Evolutionary conservation across 2,888 invertebrate species (phyloP).

Genomic region (Erynnis tages): DNA sequence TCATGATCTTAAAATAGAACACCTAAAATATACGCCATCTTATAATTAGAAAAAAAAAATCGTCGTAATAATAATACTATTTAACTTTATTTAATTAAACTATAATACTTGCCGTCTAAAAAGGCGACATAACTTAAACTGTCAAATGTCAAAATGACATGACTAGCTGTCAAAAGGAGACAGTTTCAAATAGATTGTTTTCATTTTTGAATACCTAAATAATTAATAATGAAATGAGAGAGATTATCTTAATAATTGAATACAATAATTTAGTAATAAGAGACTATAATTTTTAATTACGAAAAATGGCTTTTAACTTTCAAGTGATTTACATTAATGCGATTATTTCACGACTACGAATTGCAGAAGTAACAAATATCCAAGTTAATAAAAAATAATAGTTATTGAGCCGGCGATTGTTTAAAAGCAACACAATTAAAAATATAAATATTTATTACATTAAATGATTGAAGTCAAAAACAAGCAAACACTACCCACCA

Average conservation of each 20-base stretch:
- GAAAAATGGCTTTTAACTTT: too few species aligned
- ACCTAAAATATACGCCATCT: slow-evolving; percentile 78
- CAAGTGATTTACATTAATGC: too few species aligned
- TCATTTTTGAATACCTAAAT: slow-evolving; percentile 6
- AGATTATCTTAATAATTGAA: not conserved
- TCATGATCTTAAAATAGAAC: slow-evolving; percentile 74
- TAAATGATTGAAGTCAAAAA: slow-evolving; percentile 9
- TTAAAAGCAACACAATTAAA: slow-evolving; percentile 53
- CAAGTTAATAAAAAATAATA: too few species aligned
- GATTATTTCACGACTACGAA: too few species aligned
- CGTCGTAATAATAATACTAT: slow-evolving; percentile 60
- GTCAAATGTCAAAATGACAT: slow-evolving; percentile 64
- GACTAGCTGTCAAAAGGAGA: slow-evolving; percentile 61
- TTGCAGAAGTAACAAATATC: too few species aligned
- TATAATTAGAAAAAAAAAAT: slow-evolving; percentile 59
- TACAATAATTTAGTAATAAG: too few species aligned
- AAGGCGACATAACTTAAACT: slow-evolving; percentile 47
- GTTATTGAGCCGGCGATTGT: slow-evolving; percentile 66
- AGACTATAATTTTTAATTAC: too few species aligned
- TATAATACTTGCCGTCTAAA: slow-evolving; percentile 54
- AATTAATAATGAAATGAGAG: not conserved
- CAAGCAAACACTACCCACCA: slow-evolving; percentile 1
- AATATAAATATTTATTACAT: slow-evolving; percentile 8
- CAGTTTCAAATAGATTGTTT: slow-evolving; percentile 14
- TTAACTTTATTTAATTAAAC: slow-evolving; percentile 45